Base-by-base conservation (phyloP, 2,888 invertebrate species). In the Lymantria monacha region DNA sequence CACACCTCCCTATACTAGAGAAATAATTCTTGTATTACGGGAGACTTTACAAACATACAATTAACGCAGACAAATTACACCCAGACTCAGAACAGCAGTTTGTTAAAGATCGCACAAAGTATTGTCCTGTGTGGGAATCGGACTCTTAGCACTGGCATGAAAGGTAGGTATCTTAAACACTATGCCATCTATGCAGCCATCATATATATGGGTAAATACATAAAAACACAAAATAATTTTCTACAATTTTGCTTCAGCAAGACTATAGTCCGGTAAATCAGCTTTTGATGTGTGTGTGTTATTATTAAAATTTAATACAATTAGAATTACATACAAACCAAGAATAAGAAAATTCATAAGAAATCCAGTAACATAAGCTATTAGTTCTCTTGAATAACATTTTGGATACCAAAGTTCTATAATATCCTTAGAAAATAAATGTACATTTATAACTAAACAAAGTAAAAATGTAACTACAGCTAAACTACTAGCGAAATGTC, bases 391-490 rank as follows among this genome's bases (percentile, higher is more conserved):
- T 12, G 57, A 47, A 49, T 74, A 72, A 0, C 79, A 79, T 46
- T 74, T 44, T 0, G 72, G 61, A 71, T 85, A 86, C 81, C 81
- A 87, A 45, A 87, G 65, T 15, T 74, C 69, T 30, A 85, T 81
- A 0, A 85, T 61, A 54, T 90, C 89, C 56, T 78, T 84, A 1
- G 80, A 81, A 57, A 90, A 74, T 42, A 85, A 73, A 69, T 90
- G 84, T 46, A 86, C 67, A 57, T 87, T 89, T 46, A 87, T 77
- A 9, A 83, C 67, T 51, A 88, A 69, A 66, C 88, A 90, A 53
- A 90, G 65, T 33, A 87, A 67, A 66, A 90, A 90, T 0, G 88
- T 89, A 1, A 84, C 78, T 0, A 86, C 61, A 1, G 87, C 81
- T 9, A 90, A 71, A 64, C 81, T 83, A 57, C 82, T 74, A 1